These are phyloP conservation scores for Cryptus armator DNA, from an alignment of 2,888 invertebrate species.

Conservation along the genomic window DNA sequence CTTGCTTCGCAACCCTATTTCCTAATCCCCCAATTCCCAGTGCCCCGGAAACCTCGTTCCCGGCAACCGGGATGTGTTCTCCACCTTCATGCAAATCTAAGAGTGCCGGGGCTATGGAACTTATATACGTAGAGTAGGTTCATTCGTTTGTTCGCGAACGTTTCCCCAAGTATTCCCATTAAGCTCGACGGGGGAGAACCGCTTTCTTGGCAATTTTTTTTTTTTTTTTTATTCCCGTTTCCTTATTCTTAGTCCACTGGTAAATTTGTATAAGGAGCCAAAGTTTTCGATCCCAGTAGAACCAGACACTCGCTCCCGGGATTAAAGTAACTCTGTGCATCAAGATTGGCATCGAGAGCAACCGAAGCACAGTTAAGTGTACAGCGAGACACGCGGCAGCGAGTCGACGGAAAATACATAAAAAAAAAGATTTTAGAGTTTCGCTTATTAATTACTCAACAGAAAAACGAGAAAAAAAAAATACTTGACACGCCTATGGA, in stretches of 20 bases:
- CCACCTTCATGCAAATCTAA: slow-evolving; percentile 66
- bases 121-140: background rate
- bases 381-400: background rate
- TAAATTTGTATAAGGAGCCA: slow-evolving; percentile 30
- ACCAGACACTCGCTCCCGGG: background rate
- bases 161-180: slow-evolving; percentile 70
- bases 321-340: slow-evolving; percentile 18
- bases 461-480: too few relatives aligned
- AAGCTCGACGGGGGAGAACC: slow-evolving; percentile 59
- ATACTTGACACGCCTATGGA: too few relatives aligned
- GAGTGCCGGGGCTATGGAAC: background rate
- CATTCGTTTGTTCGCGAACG: slow-evolving; percentile 57
- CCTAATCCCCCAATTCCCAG: slow-evolving; percentile 71
- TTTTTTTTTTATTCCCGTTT: background rate
- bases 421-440: too few relatives aligned
- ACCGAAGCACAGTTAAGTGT: background rate
- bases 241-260: slow-evolving; percentile 30
- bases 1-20: slow-evolving; percentile 26
- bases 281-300: slow-evolving; percentile 49
- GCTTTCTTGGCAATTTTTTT: slow-evolving; percentile 1
- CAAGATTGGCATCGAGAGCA: slow-evolving; percentile 31
- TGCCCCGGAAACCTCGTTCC: slow-evolving; percentile 73
- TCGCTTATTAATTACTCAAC: too few relatives aligned
- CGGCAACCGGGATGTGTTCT: slow-evolving; percentile 63
- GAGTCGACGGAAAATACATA: too few relatives aligned